Base-by-base conservation (phyloP, 1,140 invertebrate species). In the Himalopsyche phryganea region DNA sequence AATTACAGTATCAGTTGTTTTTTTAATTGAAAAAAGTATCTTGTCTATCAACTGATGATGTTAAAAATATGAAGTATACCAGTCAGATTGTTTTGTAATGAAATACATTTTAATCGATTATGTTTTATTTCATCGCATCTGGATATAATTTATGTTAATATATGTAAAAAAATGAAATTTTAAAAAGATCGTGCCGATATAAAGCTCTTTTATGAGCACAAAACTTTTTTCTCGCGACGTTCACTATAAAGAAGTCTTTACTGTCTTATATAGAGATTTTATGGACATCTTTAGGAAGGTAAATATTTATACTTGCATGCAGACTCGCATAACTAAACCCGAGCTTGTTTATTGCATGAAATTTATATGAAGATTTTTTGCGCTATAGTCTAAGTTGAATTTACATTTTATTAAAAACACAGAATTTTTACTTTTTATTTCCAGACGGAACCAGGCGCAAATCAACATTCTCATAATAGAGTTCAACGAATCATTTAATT, bases 321-420 rank as follows among this genome's bases (percentile, higher is more conserved):
- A 52, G 41, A 15, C 49, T 23, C 23, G 50, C 49, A 52, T 47
- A 52, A 59, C 41, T 33, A 58, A 50, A 41, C 20, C 47, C 20
- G 38, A 20, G 41, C 20, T 59, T 52, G 57, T 59, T 59, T 59
- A 59, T 59, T 51, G 42, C 50, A 52, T 52, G 57, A 49, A 59
- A 59, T 59, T 59, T 59, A 59, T 59, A 50, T 59, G 44, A 59
- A 51, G 51, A 50, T 47, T 50, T 59, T 52, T 52, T 52, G 28
- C 35, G 2, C 19, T 50, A 11, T 41, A 35, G 13, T 40, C 36
- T 52, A 20, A n/a, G 23, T 10, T 20, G 14, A 59, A 59, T 60
- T 50, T 60, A 33, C 55, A 58, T 58, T 58, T 58, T 58, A 58
- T 58, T 58, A 58, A 58, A 58, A 58, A 58, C 28, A 58, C 44